Evolutionary conservation across 2,888 invertebrate species (phyloP), one percentile per base, ranked within the genome.

Genomic region (Drosophila formosana): DNA sequence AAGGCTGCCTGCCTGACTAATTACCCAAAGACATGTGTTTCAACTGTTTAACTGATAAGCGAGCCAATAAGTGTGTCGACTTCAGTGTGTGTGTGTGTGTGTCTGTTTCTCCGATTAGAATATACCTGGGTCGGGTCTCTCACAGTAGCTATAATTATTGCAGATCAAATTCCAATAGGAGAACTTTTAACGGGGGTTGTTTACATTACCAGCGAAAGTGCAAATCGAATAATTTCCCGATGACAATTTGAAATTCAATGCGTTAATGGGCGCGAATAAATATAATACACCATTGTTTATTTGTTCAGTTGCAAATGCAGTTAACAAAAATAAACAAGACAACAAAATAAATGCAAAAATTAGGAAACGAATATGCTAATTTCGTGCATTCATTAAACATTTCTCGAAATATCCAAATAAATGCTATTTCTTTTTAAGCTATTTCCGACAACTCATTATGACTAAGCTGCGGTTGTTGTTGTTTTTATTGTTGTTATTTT

Each of bases 121-220:
- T 63, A 61, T 63, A 62, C 18, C 49, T 43, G 25, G 52, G 8
- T 43, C 25, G n/a, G 26, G 13, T 13, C 37, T 3, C 37, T 37
- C n/a, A 37, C 37, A 11, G 41, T n/a, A 64, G 26, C 62, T 47
- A 11, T 68, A 80, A 80, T 80, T 72, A 79, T 82, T 60, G 76
- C 11, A 65, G 82, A 49, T 72, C 82, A 87, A 87, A 84, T 87
- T 87, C 87, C 76, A 82, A 66, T 65, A 63, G 57, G 47, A 50
- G 8, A 61, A 47, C 34, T 45, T 25, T 30, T 30, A 50, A 55
- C 23, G 30, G 37, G 69, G 49, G 52, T 63, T 71, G 72, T 32
- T 75, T 67, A 58, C 43, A 60, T 45, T 37, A 50, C 26, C 43
- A 57, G 26, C 13, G 23, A n/a, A n/a, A 28, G 43, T 47, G 26